Base-by-base conservation (phyloP, 2,797 vertebrate species). In the Epinephelus malabaricus region DNA sequence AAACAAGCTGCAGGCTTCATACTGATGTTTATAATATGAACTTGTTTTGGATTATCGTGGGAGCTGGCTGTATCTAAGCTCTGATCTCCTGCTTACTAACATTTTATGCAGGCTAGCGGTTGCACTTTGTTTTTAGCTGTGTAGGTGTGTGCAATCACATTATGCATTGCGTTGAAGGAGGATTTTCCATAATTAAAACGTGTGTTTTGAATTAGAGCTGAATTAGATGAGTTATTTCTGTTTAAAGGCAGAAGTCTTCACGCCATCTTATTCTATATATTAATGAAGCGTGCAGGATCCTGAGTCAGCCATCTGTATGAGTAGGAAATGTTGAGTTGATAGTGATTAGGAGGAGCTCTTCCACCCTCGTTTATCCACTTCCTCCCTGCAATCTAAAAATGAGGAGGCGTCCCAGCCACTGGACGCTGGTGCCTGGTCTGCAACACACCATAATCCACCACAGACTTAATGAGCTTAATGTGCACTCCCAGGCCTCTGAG, bases 401-500 rank as follows among this genome's bases (percentile, higher is more conserved):
- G 83, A 86, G 68, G 77, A 86, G 88, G 74, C 62, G 25, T 84
- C 85, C 83, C 78, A 83, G 84, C 85, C 67, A 70, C 87, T 87
- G 88, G 73, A 88, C 63, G 79, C 81, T 47, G 45, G 64, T 82
- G 89, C 86, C 88, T 72, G 77, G 86, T 81, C 84, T 85, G 78
- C 74, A 89, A 70, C 80, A 81, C 82, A 82, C 81, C 87, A 92
- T 94, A 94, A 95, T 94, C 86, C 77, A 69, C 86, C 88, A 69
- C 88, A 86, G 86, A 88, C 79, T 83, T 93, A 95, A 93, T 94
- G 91, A 94, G 91, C 92, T 96, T 95, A 95, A 90, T 92, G 92
- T 88, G 92, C 89, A 94, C 90, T 92, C 92, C 76, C 83, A 84
- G 90, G 89, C 84, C 83, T 90, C 89, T 75, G 74, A 89, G 92